Evolutionary conservation across 2,888 invertebrate species (phyloP).

Genomic region (Ophion ellenae): DNA sequence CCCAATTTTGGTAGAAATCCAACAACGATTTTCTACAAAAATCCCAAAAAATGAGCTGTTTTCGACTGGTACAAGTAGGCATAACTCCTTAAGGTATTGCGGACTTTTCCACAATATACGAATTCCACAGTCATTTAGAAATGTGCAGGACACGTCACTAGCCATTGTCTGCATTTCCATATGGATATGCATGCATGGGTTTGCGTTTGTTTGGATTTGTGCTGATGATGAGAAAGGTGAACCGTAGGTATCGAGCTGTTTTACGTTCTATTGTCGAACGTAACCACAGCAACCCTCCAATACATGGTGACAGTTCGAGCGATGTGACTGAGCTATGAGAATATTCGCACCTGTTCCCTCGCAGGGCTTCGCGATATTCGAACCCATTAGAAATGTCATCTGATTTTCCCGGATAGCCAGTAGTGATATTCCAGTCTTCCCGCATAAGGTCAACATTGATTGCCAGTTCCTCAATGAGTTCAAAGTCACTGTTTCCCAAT

Average conservation of each 20-base stretch:
- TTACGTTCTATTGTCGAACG: constrained; percentile 40
- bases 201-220: neutral
- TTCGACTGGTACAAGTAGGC: too few relatives aligned
- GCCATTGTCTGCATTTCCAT: neutral
- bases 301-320: constrained; percentile 19
- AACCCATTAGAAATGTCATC: neutral
- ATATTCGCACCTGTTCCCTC: constrained; percentile 46
- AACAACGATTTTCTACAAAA: too few relatives aligned
- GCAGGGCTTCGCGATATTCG: neutral
- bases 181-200: neutral
- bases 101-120: neutral
- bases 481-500: neutral
- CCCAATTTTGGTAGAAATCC: too few relatives aligned
- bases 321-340: constrained; percentile 27
- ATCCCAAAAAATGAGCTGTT: too few relatives aligned
- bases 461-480: neutral
- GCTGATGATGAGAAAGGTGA: neutral
- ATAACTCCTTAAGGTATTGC: neutral
- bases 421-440: neutral
- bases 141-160: neutral
- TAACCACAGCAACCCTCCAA: constrained; percentile 47
- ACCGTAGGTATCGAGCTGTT: constrained; percentile 11
- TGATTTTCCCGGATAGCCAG: neutral
- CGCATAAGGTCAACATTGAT: neutral
- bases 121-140: neutral